Evolutionary conservation across 2,888 invertebrate genomes (phyloP).

Genomic region (Halocaridina rubra): DNA sequence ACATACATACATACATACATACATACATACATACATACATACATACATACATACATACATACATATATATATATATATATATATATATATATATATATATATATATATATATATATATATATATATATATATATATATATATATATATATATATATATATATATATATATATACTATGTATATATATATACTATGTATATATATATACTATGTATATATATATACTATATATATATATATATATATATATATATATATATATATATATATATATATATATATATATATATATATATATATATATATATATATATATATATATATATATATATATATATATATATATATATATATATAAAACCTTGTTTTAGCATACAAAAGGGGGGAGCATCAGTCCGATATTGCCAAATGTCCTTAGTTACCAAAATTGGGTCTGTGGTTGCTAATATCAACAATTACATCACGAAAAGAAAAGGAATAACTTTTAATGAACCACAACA

Average conservation of each 20-base stretch:
- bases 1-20: not conserved
- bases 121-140: conserved; percentile 1
- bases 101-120: conserved; percentile 24
- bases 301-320: no score
- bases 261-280: conserved; percentile 1
- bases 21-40: not conserved
- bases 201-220: not conserved
- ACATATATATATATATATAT: conserved; percentile 22
- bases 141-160: conserved; percentile 28
- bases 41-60: conserved; percentile 12
- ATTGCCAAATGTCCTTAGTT: no score
- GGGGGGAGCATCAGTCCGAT: no score
- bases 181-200: conserved; percentile 20
- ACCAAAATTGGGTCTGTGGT: no score
- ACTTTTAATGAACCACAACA: no score
- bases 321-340: no score
- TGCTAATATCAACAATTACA: no score
- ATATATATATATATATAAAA: no score
- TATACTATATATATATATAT: no score
- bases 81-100: conserved; percentile 10
- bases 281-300: not conserved
- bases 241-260: conserved; percentile 13
- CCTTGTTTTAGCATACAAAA: no score
- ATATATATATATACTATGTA: conserved; percentile 26
- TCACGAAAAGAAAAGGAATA: no score